Base-by-base conservation (phyloP, 2,888 invertebrate genomes). In the Dicyrtoma fusca region DNA sequence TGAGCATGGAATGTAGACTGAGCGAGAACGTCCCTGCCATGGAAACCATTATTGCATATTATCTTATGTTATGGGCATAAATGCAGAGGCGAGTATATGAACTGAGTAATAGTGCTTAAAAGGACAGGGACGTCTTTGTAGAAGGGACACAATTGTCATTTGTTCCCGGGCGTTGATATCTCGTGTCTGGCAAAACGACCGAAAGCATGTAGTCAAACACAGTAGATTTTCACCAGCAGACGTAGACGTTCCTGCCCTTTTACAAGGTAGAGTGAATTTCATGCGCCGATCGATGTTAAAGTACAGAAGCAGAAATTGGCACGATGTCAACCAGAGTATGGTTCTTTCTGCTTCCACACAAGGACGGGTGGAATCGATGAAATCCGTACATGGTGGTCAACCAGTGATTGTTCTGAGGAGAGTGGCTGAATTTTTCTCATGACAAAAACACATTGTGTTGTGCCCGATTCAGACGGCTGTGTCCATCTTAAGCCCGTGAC, bases 281-380 rank as follows among this genome's bases (percentile, higher is more conserved):
- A 80, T 80, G 80, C 80, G 80, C 80, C 77, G 79, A 80, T 80
- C 80, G 80, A 80, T 80, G 79, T 77, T 76, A 74, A 74, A 77
- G 77, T 80, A 77, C 79, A 72, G 79, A 73, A 75, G 75, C 77
- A 78, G 79, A 77, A 80, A 79, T 77, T 80, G 79, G 79, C 80
- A 80, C 80, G 79, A 77, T 77, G 78, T 77, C 80, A 80, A 77
- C 79, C 71, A 75, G 75, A 74, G 73, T 72, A 71, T 72, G 74
- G 75, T 70, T 76, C 77, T 73, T 69, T 73, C 72, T 64, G 69
- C 71, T 71, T 69, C 69, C 69, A 69, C 76, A 72, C 75, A 76
- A 76, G 75, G 75, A 73, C 76, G 73, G 71, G 74, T 61, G 70
- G 66, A 76, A 76, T 75, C 76, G 75, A 76, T 76, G 73, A 73